A percentile compares a stretch with the other conserved stretches of the same genome.
phyloP scores from a whole-genome alignment of 2,113 vertebrate species.

The Agelaius phoeniceus region DNA sequence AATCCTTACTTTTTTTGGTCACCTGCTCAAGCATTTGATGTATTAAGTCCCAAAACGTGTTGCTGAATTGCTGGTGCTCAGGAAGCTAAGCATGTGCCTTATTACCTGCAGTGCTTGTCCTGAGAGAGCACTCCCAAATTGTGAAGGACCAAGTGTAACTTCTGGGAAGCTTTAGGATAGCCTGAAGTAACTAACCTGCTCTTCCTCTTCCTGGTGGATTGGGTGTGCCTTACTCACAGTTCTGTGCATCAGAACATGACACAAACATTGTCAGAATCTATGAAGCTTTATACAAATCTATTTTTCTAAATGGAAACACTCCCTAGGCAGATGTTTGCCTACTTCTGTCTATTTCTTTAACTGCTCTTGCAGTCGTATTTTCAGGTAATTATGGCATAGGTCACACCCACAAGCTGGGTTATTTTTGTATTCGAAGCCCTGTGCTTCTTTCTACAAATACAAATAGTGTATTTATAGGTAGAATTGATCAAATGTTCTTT shows the following conservation, averaged over 20 bases:
- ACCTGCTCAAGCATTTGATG: background rate
- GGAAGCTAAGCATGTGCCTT: background rate
- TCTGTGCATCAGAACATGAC: background rate
- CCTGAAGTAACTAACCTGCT: background rate
- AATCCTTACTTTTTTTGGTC: background rate
- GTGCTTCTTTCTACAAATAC: constrained; percentile 65
- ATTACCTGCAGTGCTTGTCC: background rate
- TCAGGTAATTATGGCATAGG: constrained; percentile 66
- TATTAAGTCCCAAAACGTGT: background rate
- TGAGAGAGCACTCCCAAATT: background rate
- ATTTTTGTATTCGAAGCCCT: constrained; percentile 61
- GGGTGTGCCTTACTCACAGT: background rate
- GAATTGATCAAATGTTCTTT: constrained; percentile 63
- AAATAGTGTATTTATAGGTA: constrained; percentile 70
- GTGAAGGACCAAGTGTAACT: background rate
- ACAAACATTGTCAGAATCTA: background rate
- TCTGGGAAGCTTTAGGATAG: background rate
- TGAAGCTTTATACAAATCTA: constrained; percentile 46
- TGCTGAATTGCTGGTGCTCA: background rate
- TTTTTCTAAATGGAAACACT: constrained; percentile 60
- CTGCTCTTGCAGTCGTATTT: constrained; percentile 54
- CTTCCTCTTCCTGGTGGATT: background rate
- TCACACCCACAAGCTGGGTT: constrained; percentile 60
- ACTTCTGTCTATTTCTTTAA: constrained; percentile 42
- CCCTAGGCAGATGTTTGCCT: constrained; percentile 46